Evolutionary conservation across 2,888 invertebrate genomes (phyloP), one percentile per base, ranked within the genome.

Genomic region (Drosophila acutilabella): DNA sequence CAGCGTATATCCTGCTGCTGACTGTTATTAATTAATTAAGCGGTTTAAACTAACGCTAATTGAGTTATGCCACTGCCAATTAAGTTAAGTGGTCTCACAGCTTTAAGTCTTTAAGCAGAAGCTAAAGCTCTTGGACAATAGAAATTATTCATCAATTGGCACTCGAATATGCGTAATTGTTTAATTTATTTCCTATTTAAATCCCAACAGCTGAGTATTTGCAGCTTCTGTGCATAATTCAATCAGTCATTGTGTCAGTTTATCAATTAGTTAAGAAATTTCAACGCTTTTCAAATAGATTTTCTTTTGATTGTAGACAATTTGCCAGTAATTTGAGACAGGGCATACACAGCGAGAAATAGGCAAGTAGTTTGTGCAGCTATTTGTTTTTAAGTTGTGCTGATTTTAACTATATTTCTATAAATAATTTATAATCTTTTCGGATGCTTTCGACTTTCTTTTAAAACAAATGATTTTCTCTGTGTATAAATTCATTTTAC

Each of bases 11-110:
- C 20, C 33, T 36, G 42, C 10, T 33, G 30, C 42, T 42, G n/a
- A 7, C 45, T 16, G 40, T 57, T 57, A 47, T 57, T 57, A 40
- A 57, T 57, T 26, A 57, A 57, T 48, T 57, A 44, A 56, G 16
- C 8, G 54, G 10, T 10, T 42, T 54, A 26, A 10, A 7, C n/a
- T n/a, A 14, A 41, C 52, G 26, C 40, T 26, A 41, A 53, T 41
- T 41, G 30, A 41, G 26, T 26, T 52, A 23, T 8, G 14, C 26
- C 36, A 38, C 36, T 38, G 36, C 13, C 30, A 30, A 30, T 2
- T 6, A 23, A 23, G 1, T 23, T 23, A 23, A 23, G 23, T 30
- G 30, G 3, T 38, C 13, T 13, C 4, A n/a, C 0, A 38, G 13
- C 36, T 38, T n/a, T n/a, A 11, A 38, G 36, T 38, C 36, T 38